Base-by-base conservation (phyloP, 2,888 invertebrate species). In the Micoletzkya japonica region DNA sequence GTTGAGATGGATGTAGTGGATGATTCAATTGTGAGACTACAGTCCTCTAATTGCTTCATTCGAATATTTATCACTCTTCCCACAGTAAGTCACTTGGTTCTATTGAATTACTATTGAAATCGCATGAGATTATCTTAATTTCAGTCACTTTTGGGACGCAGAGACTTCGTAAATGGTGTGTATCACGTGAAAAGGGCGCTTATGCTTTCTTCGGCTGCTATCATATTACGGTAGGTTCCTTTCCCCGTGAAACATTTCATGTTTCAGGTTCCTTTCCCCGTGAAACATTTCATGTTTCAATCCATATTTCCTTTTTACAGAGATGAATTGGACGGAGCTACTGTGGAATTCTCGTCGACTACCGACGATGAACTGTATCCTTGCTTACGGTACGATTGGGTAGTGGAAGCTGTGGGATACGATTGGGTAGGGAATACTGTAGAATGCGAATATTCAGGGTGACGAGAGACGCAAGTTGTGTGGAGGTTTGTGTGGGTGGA, bases 101-200 rank as follows among this genome's bases (percentile, higher is more conserved):
- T n/a, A 39, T 10, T 7, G 17, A 52, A 52, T 14, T 6, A 52
- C 10, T 52, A 52, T 4, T 6, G 52, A 6, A 14, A 6, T n/a
- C 52, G 6, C 52, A n/a, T 20, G 30, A n/a, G 20, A n/a, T 4
- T 54, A 14, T 49, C 24, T 24, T 17, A n/a, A 34, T 14, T 67
- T 39, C 49, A 71, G 70, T 59, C 30, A 26, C 52, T 73, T 17
- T 60, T 71, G 49, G 74, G 70, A 3, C 52, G 52, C 6, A 68
- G 74, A 26, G 72, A 73, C 54, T 73, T 73, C 49, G 37, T 74
- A 24, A 74, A 74, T 64, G 52, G 56, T 36, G 58, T 73, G 54
- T 74, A 73, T 39, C 70, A 73, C 26, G 50, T 57, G 20, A 74
- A 69, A 39, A 36, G 72, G 34, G 74, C 73, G 2, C 74, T 71